A percentile compares a stretch with the other conserved stretches of the same genome.
phyloP scores from a whole-genome alignment of 2,888 invertebrate genomes.

The Sphaerophoria rueppellii region DNA sequence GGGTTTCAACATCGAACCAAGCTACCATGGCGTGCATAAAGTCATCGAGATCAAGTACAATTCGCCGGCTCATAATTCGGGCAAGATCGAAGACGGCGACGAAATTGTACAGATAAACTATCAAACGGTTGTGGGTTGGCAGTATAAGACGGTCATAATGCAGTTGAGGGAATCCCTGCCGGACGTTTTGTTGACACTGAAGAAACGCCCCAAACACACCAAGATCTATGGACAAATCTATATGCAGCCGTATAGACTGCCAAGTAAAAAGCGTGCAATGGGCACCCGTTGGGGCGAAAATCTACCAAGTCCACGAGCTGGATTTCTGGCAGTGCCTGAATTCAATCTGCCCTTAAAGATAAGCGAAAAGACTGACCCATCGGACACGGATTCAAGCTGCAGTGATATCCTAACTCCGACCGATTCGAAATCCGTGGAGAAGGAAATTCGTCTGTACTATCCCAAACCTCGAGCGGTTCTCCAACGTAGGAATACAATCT shows the following conservation, averaged over 20 bases:
- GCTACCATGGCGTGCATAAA: constrained; percentile 90
- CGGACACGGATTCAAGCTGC: constrained; percentile 83
- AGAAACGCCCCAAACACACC: constrained; percentile 91
- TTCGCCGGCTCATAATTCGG: constrained; percentile 95
- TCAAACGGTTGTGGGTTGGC: constrained; percentile 91
- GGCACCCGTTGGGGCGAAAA: constrained; percentile 88
- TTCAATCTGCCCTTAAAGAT: constrained; percentile 84
- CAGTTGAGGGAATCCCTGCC: constrained; percentile 89
- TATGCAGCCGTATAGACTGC: constrained; percentile 87
- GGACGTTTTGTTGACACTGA: constrained; percentile 91
- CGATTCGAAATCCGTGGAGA: constrained; percentile 79
- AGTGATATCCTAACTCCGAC: constrained; percentile 84
- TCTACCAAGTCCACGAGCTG: constrained; percentile 86
- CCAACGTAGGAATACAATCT: constrained; percentile 93
- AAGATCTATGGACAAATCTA: constrained; percentile 88
- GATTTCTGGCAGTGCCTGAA: constrained; percentile 83
- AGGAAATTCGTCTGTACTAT: constrained; percentile 86
- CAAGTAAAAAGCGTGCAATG: constrained; percentile 87
- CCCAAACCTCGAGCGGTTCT: constrained; percentile 89
- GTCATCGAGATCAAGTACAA: constrained; percentile 95
- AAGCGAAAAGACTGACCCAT: constrained; percentile 78
- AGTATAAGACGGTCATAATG: constrained; percentile 89
- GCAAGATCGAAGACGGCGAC: constrained; percentile 96
- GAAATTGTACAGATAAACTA: constrained; percentile 95
- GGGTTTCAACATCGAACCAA: constrained; percentile 94